Evolutionary conservation across 2,113 vertebrate genomes (phyloP).

Genomic region (Montifringilla adamsi): DNA sequence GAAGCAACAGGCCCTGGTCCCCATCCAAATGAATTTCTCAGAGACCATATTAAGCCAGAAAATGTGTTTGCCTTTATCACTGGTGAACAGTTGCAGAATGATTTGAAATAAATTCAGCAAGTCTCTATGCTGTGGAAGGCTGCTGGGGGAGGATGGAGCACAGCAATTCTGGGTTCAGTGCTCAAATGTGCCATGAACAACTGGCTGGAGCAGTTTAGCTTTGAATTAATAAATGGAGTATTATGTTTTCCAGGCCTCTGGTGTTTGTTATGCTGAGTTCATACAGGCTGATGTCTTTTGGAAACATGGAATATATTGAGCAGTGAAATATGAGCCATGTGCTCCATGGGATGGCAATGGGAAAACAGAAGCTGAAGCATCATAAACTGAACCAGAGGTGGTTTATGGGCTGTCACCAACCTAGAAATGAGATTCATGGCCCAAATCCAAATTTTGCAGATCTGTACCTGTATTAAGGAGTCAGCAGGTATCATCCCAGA

Average conservation of each 20-base stretch:
- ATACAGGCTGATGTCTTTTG: neutral
- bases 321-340: neutral
- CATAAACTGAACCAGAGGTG: neutral
- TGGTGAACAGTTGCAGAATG: neutral
- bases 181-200: neutral
- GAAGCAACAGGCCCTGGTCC: neutral
- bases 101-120: neutral
- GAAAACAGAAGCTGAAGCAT: neutral
- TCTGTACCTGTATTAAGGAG: neutral
- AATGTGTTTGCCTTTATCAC: neutral
- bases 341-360: neutral
- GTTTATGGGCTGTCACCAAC: neutral
- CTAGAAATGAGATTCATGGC: neutral
- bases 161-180: neutral
- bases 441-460: neutral
- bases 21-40: neutral
- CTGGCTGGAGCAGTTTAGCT: neutral
- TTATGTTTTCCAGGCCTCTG: neutral
- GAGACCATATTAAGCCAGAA: neutral
- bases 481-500: neutral
- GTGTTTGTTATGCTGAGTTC: neutral
- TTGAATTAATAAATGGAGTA: neutral
- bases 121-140: neutral
- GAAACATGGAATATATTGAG: neutral
- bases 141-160: neutral